phyloP scores from a whole-genome alignment of 2,113 vertebrate species.

The Fulmarus glacialis region DNA sequence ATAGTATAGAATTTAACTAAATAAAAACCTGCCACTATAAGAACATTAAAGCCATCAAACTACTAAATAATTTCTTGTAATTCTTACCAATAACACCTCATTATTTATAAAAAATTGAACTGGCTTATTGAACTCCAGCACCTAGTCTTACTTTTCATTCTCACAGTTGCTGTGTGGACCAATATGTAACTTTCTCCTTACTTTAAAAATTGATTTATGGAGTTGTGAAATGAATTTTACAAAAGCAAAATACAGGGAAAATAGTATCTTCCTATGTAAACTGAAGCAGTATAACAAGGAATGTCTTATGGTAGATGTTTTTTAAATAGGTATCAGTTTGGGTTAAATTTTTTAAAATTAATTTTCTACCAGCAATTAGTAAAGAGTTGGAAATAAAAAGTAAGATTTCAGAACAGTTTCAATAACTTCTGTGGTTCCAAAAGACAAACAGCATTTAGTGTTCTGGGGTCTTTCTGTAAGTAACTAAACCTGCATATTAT shows the following conservation, averaged over 20 bases:
- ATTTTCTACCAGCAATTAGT: background rate
- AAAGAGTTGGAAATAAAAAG: background rate
- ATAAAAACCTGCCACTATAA: background rate
- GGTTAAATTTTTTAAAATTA: background rate
- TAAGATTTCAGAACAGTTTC: background rate
- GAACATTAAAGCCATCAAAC: background rate
- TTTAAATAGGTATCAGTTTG: background rate
- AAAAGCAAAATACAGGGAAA: background rate
- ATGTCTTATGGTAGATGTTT: background rate
- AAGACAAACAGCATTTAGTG: background rate
- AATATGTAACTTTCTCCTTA: background rate
- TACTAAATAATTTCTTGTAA: background rate
- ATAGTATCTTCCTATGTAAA: background rate
- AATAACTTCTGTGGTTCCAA: background rate
- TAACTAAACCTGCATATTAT: background rate
- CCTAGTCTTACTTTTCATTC: background rate
- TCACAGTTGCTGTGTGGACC: background rate
- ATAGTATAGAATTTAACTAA: background rate
- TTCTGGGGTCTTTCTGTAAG: background rate
- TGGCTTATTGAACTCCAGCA: background rate
- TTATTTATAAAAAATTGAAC: background rate
- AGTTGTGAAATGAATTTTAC: background rate
- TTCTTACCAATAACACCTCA: background rate
- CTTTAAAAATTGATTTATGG: background rate
- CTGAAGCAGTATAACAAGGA: background rate